Conservation (phyloP, 2,888 invertebrate species). For the Ectropis crepuscularia region DNA sequence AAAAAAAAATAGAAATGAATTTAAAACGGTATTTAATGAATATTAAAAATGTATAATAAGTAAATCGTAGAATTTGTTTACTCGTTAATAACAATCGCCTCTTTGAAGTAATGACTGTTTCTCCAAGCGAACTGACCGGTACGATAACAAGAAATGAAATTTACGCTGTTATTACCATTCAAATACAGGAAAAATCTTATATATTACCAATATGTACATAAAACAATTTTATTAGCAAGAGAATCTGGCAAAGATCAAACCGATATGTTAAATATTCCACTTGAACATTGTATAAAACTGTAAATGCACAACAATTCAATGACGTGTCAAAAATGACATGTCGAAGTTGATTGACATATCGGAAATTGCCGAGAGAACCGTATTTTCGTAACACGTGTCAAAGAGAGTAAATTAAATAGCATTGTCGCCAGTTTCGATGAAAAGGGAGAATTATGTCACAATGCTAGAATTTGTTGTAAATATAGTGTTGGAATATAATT, state of each 20-base stretch:
- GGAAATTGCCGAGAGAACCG: not conserved
- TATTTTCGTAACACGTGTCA: not conserved
- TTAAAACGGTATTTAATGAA: conserved; percentile 74
- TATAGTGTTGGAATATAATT: conserved; percentile 43
- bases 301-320: not conserved
- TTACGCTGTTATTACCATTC: conserved; percentile 63
- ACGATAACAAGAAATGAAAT: conserved; percentile 72
- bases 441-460: too few relatives aligned
- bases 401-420: too few relatives aligned
- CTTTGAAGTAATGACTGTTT: conserved; percentile 98
- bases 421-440: too few relatives aligned
- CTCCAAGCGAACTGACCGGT: conserved; percentile 94
- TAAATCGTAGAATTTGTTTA: conserved; percentile 83
- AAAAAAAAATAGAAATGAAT: conserved; percentile 68
- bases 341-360: not conserved
- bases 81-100: conserved; percentile 96
- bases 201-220: conserved; percentile 27
- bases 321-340: not conserved
- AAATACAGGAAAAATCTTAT: conserved; percentile 33
- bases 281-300: not conserved
- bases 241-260: not conserved
- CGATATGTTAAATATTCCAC: not conserved
- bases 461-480: not conserved
- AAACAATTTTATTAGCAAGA: not conserved
- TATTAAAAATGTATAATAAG: conserved; percentile 78